These are phyloP conservation scores for Anas bahamensis DNA, from an alignment of 2,797 vertebrate genomes.

Conservation along the genomic window DNA sequence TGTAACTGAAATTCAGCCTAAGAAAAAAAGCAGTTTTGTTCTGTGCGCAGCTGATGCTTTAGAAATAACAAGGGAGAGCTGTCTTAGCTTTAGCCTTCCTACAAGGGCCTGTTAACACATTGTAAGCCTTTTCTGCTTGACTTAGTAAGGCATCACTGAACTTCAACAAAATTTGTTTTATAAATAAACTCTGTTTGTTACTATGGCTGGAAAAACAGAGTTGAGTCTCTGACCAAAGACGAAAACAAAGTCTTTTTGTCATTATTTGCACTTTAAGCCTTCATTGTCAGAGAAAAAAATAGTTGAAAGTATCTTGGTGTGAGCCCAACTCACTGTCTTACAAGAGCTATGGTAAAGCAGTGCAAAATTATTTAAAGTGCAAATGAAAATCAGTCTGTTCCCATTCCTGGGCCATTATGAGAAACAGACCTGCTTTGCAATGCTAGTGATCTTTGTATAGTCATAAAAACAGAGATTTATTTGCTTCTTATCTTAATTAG, in stretches of 20 bases:
- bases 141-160: background rate
- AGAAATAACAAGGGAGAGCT: background rate
- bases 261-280: conserved; percentile 18
- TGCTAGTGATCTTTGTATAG: background rate
- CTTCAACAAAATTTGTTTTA: background rate
- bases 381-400: conserved; percentile 26
- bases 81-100: background rate
- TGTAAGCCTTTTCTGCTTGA: background rate
- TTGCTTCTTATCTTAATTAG: conserved; percentile 25
- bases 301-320: conserved; percentile 12
- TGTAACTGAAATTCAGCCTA: background rate
- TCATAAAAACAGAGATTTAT: conserved; percentile 20
- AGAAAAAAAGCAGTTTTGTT: background rate
- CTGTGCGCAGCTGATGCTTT: background rate
- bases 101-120: background rate
- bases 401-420: background rate
- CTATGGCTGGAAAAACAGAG: background rate
- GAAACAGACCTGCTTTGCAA: conserved; percentile 30
- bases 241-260: background rate
- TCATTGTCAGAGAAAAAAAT: background rate
- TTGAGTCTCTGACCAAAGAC: conserved; percentile 7
- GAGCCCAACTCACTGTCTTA: background rate
- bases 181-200: conserved; percentile 47
- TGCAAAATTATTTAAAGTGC: conserved; percentile 2
- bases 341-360: background rate